These are phyloP conservation scores for Epinephelus malabaricus DNA, from an alignment of 2,797 vertebrate genomes.

Conservation along the genomic window DNA sequence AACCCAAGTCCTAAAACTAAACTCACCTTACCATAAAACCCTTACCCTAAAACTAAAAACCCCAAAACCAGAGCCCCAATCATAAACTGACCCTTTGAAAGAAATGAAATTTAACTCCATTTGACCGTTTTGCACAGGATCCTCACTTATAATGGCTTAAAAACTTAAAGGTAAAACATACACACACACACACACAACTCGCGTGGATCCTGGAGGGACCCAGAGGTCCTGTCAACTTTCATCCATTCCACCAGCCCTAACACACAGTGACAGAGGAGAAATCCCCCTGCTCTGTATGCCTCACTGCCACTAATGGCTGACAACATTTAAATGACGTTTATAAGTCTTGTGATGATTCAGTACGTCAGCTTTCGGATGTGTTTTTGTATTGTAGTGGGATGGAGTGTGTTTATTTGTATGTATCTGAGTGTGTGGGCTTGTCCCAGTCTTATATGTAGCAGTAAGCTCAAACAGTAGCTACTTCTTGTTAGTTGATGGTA, in stretches of 20 bases:
- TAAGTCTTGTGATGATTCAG: slow-evolving; percentile 66
- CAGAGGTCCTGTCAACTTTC: slow-evolving; percentile 47
- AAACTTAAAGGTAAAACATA: no score
- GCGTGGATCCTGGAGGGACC: slow-evolving; percentile 15
- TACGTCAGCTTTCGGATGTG: slow-evolving; percentile 54
- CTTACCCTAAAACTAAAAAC: background rate
- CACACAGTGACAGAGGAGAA: slow-evolving; percentile 52
- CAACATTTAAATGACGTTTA: slow-evolving; percentile 71
- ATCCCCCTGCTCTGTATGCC: slow-evolving; percentile 51
- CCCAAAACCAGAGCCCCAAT: background rate
- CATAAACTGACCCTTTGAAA: background rate
- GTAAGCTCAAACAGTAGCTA: slow-evolving; percentile 9
- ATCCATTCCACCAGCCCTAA: slow-evolving; percentile 33
- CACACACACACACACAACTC: slow-evolving; percentile 15
- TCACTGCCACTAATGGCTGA: slow-evolving; percentile 40
- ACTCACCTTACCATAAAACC: background rate
- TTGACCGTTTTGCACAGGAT: slow-evolving; percentile 37
- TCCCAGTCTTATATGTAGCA: background rate
- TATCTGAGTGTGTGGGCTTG: background rate
- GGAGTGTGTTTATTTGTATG: background rate
- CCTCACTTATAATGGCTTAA: no score
- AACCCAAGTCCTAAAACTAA: background rate
- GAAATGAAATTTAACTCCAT: background rate
- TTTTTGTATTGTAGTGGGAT: slow-evolving; percentile 20
- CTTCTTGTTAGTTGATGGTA: background rate